A percentile compares a stretch with the other conserved stretches of the same genome.
These are phyloP conservation scores for Watsonalla binaria DNA, from an alignment of 2,888 invertebrate genomes.

Conservation along the genomic window DNA sequence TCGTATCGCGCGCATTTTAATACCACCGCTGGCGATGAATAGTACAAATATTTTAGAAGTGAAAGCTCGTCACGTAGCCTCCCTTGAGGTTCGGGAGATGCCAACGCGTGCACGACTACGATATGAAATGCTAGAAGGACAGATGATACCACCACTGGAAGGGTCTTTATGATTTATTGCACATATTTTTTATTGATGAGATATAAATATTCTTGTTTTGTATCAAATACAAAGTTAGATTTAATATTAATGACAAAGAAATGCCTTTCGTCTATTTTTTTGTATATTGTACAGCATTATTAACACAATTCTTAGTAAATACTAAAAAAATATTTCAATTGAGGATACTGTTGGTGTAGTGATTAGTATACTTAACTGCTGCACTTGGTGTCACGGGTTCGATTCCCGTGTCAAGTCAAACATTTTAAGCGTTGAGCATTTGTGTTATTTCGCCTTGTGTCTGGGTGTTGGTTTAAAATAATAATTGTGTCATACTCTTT, in stretches of 20 bases:
- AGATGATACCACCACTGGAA: slow-evolving; percentile 10
- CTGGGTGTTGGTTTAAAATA: no score
- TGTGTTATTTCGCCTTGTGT: no score
- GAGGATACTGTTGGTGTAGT: no score
- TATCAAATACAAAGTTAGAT: background rate
- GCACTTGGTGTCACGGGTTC: no score
- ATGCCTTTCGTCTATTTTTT: no score
- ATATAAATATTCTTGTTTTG: background rate
- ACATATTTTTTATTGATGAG: background rate
- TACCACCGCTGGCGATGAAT: slow-evolving; percentile 60
- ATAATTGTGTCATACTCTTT: no score
- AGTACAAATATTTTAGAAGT: slow-evolving; percentile 67
- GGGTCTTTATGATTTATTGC: background rate
- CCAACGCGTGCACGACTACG: slow-evolving; percentile 58
- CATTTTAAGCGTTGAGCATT: no score
- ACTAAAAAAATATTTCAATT: no score
- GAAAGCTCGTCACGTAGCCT: slow-evolving; percentile 63
- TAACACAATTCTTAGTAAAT: background rate
- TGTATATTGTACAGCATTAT: no score
- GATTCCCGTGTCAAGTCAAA: no score
- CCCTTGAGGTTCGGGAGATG: slow-evolving; percentile 59
- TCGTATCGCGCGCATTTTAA: slow-evolving; percentile 58
- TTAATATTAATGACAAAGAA: background rate
- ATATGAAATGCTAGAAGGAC: slow-evolving; percentile 58
- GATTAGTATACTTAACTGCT: no score